These are phyloP conservation scores for Verasper variegatus DNA, from an alignment of 2,113 vertebrate species.

Conservation along the genomic window DNA sequence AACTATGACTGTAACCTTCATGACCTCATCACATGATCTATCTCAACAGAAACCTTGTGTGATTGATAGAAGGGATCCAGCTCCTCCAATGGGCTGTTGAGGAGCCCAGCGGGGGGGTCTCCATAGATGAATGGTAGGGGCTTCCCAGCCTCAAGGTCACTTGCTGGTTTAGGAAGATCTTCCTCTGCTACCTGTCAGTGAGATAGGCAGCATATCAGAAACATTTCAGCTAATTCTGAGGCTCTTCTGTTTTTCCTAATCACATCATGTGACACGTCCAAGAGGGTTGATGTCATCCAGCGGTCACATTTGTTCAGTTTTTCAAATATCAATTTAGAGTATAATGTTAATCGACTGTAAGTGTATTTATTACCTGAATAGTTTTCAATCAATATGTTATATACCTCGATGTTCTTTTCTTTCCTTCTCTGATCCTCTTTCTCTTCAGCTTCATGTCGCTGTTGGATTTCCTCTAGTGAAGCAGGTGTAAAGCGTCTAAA, in stretches of 20 bases:
- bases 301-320: too few species aligned
- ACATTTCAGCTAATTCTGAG: too few species aligned
- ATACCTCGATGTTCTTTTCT: slow-evolving; percentile 64
- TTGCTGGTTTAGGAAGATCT: slow-evolving; percentile 60
- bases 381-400: neutral
- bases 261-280: too few species aligned
- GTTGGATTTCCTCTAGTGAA: slow-evolving; percentile 59
- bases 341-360: too few species aligned
- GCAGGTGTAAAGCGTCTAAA: slow-evolving; percentile 58
- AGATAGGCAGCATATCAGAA: neutral
- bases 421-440: slow-evolving; percentile 42
- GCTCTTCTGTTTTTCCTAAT: too few species aligned
- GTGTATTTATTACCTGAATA: neutral
- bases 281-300: too few species aligned
- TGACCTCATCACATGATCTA: neutral
- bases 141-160: slow-evolving; percentile 73
- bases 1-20: neutral
- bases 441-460: slow-evolving; percentile 35
- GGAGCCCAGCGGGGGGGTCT: slow-evolving; percentile 58
- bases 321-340: too few species aligned
- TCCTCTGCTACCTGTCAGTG: slow-evolving; percentile 59
- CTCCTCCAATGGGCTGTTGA: slow-evolving; percentile 73
- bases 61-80: slow-evolving; percentile 76
- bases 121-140: slow-evolving; percentile 75
- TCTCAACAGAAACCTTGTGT: slow-evolving; percentile 55